Percentiles rank a stretch among this genome's conserved stretches.
Conservation (phyloP, 1,140 invertebrate species). For the Drosophila grimshawi region DNA sequence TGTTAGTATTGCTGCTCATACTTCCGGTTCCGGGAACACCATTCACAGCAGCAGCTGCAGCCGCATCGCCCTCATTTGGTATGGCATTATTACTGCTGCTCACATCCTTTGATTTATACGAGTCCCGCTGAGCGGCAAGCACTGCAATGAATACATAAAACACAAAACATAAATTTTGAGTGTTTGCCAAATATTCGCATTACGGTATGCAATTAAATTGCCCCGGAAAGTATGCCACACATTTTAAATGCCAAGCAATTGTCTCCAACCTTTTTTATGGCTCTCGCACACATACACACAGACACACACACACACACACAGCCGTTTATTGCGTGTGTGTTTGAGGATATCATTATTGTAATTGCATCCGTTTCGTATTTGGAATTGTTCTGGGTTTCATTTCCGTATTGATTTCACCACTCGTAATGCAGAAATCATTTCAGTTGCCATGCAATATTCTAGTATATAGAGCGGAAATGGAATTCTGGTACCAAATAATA, state of each 20-base stretch:
- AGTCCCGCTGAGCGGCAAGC: constrained; percentile 75
- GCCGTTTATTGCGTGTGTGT: constrained; percentile 4
- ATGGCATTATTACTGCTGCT: constrained; percentile 74
- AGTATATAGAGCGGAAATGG: constrained; percentile 17
- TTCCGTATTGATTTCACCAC: constrained; percentile 42
- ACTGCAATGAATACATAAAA: constrained; percentile 40
- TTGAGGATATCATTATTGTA: constrained; percentile 47
- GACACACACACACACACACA: background rate
- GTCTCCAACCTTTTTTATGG: constrained; percentile 4
- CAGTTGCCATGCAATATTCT: constrained; percentile 15
- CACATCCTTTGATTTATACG: constrained; percentile 77
- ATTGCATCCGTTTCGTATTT: constrained; percentile 40
- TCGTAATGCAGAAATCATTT: constrained; percentile 19
- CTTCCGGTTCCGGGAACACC: constrained; percentile 72
- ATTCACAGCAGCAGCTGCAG: constrained; percentile 36
- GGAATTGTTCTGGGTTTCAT: constrained; percentile 17
- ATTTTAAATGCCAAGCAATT: background rate
- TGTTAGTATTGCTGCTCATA: constrained; percentile 47
- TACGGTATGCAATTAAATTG: constrained; percentile 1
- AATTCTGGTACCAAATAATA: background rate
- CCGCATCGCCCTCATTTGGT: constrained; percentile 48
- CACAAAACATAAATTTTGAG: background rate
- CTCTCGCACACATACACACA: background rate
- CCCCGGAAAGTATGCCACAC: background rate
- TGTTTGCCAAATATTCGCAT: background rate